Base-by-base conservation (phyloP, 2,113 vertebrate genomes). In the Amphiprion percula region DNA sequence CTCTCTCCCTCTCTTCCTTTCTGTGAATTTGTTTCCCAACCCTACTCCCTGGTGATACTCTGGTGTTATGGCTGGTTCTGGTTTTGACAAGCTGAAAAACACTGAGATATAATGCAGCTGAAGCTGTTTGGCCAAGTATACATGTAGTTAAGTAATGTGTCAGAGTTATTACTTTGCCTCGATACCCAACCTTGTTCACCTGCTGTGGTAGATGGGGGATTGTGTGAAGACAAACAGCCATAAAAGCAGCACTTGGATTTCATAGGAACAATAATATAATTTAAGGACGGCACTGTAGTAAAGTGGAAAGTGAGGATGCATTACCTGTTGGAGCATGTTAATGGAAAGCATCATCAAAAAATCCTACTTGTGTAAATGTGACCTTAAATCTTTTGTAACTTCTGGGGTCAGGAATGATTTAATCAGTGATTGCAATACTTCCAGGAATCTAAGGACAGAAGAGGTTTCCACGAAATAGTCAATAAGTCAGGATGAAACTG, bases 41-140 rank as follows among this genome's bases (percentile, higher is more conserved):
- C 63, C 74, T 82, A 83, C 87, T 91, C 91, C 91, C 91, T 86
- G 79, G 87, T 89, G 91, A 91, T 74, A 56, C 78, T 84, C 82
- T 64, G 76, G 77, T 89, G 87, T 91, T 92, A 88, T 89, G 87
- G 86, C 90, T 98, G 96, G 96, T 95, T 96, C 96, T 94, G 96
- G 96, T 93, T 97, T 96, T 91, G 97, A 96, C 97, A 97, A 96
- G 61, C 87, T 93, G 91, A 96, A 96, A 95, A 98, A 96, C 68
- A 93, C 92, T 4, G 95, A 95, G 94, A 96, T 97, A 93, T 97
- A 96, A 83, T 95, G 90, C 88, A 98, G 96, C 17, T 96, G 96
- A 92, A 9, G 96, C 94, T 49, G 0, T 2, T 0, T 49, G 19
- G 85, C 82, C 85, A 87, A 88, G 90, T 44, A 90, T 88, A 76